Conservation (phyloP, 2,113 vertebrate genomes). For the Xiphias gladius region DNA sequence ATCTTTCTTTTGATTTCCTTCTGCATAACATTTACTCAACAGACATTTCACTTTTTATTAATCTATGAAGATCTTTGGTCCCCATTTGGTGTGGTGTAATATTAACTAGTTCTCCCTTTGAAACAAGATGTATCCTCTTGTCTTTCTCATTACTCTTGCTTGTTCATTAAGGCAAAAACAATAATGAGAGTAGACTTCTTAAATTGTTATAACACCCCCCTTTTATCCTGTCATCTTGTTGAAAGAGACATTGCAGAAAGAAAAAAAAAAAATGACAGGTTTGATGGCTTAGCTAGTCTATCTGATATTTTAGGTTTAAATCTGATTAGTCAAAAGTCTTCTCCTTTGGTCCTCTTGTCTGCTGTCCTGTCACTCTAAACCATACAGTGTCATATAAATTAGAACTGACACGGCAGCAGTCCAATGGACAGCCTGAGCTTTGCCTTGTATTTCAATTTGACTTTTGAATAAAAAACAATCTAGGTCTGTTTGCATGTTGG, state of each 20-base stretch:
- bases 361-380: slow-evolving; percentile 16
- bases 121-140: background rate
- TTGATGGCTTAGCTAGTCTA: slow-evolving; percentile 10
- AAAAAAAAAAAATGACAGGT: background rate
- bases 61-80: background rate
- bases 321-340: slow-evolving; percentile 27
- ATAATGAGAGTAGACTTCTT: background rate
- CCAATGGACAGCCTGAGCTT: background rate
- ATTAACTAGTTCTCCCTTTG: background rate
- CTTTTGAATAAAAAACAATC: background rate
- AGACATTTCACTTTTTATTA: background rate
- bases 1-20: background rate
- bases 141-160: background rate
- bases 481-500: background rate
- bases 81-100: background rate
- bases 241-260: background rate
- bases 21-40: background rate
- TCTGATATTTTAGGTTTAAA: slow-evolving; percentile 23
- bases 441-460: background rate
- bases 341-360: background rate
- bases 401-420: slow-evolving; percentile 17
- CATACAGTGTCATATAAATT: slow-evolving; percentile 1
- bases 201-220: background rate
- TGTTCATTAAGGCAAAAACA: background rate
- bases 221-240: background rate